Percentiles rank a stretch among this genome's conserved stretches.
Evolutionary conservation across 2,888 invertebrate genomes (phyloP).

Genomic region (Colostygia pectinataria): DNA sequence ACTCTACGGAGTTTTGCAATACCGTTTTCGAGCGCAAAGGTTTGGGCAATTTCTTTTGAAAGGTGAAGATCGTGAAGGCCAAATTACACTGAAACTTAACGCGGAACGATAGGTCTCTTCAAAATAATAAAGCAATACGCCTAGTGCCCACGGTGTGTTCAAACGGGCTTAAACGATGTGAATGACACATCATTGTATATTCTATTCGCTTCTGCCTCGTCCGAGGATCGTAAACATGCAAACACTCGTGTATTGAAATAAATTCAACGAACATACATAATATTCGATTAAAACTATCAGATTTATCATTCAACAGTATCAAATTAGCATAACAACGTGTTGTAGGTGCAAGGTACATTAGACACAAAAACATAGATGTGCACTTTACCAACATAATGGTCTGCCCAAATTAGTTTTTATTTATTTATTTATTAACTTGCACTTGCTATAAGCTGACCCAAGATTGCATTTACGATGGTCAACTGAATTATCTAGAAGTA

Average conservation of each 20-base stretch:
- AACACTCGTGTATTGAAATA: constrained; percentile 73
- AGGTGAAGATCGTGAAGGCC: constrained; percentile 50
- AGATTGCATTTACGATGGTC: too few relatives aligned
- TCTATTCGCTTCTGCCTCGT: constrained; percentile 72
- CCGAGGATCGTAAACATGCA: constrained; percentile 76
- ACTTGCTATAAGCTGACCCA: too few relatives aligned
- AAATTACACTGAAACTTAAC: constrained; percentile 47
- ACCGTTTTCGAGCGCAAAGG: constrained; percentile 19
- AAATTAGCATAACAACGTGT: constrained; percentile 12
- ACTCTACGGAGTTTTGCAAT: constrained; percentile 34
- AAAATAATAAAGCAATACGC: constrained; percentile 56
- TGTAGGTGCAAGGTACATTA: neutral
- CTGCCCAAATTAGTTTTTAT: too few relatives aligned
- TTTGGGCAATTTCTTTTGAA: constrained; percentile 31
- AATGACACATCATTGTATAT: constrained; percentile 80
- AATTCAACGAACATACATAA: constrained; percentile 36
- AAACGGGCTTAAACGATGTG: constrained; percentile 78
- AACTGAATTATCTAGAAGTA: too few relatives aligned
- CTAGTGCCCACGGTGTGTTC: constrained; percentile 45
- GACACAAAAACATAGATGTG: too few relatives aligned
- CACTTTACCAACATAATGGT: too few relatives aligned
- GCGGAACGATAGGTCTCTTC: constrained; percentile 64
- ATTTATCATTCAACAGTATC: constrained; percentile 13
- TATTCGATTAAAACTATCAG: constrained; percentile 15
- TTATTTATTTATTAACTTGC: too few relatives aligned